Conservation (phyloP, 2,888 invertebrate genomes). For the Drosophila mimetica region DNA sequence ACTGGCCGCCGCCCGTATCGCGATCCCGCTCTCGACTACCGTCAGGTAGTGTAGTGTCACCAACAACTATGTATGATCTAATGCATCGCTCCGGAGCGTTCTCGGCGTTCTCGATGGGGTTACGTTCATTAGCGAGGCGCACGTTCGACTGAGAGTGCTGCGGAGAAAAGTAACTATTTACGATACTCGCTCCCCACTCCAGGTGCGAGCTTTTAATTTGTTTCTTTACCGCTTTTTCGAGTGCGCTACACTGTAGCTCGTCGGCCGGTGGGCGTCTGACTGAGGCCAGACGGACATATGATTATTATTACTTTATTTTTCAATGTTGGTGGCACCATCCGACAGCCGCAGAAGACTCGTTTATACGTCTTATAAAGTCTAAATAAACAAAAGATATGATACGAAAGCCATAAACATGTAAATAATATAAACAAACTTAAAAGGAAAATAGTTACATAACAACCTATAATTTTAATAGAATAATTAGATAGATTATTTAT, state of each 20-base stretch:
- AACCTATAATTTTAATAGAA: too few relatives aligned
- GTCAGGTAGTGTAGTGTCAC: slow-evolving; percentile 1
- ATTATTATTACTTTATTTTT: slow-evolving; percentile 40
- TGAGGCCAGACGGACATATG: slow-evolving; percentile 41
- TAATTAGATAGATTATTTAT: too few relatives aligned
- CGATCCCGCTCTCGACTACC: slow-evolving; percentile 1
- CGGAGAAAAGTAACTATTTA: slow-evolving; percentile 69
- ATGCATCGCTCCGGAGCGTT: slow-evolving; percentile 50
- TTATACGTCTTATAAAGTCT: slow-evolving; percentile 19
- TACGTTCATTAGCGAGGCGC: slow-evolving; percentile 70
- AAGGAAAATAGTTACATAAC: background rate
- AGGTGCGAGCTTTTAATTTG: slow-evolving; percentile 38
- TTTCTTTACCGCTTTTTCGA: slow-evolving; percentile 41
- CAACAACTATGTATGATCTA: slow-evolving; percentile 67
- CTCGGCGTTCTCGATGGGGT: slow-evolving; percentile 44
- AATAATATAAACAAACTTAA: background rate
- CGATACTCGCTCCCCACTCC: slow-evolving; percentile 59
- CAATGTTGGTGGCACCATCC: slow-evolving; percentile 38
- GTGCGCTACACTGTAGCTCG: slow-evolving; percentile 64
- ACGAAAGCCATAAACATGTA: background rate
- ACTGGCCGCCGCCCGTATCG: background rate
- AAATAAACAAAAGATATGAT: slow-evolving; percentile 3
- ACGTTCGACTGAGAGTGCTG: slow-evolving; percentile 72
- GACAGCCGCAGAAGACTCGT: slow-evolving; percentile 19
- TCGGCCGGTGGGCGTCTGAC: slow-evolving; percentile 43